A percentile compares a stretch with the other conserved stretches of the same genome.
These are phyloP conservation scores for Damaliscus lunatus DNA, from an alignment of 2,113 vertebrate genomes.

Conservation along the genomic window DNA sequence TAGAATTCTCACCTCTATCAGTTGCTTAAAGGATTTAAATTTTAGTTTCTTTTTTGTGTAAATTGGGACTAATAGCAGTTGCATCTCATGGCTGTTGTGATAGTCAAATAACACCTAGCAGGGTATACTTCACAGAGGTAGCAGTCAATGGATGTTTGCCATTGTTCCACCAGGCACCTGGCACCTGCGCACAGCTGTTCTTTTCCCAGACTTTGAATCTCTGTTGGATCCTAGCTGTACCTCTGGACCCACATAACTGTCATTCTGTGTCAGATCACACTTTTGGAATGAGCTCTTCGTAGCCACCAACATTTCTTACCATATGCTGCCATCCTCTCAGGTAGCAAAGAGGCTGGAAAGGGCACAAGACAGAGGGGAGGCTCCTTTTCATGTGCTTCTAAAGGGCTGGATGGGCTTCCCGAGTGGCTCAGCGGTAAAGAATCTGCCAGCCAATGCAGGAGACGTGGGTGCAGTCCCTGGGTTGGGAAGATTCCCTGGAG, in stretches of 20 bases:
- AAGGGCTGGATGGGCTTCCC: neutral
- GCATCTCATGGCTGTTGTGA: neutral
- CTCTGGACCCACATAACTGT: neutral
- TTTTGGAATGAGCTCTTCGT: neutral
- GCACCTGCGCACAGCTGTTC: rapidly evolving
- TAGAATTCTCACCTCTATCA: neutral
- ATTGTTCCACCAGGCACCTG: neutral
- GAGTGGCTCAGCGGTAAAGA: neutral
- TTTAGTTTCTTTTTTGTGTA: neutral
- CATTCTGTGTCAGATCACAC: neutral
- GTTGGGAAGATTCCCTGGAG: neutral
- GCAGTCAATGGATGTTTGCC: too few relatives aligned
- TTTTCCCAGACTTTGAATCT: neutral
- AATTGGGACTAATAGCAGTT: neutral
- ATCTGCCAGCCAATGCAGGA: neutral
- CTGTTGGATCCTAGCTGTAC: neutral
- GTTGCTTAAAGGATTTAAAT: neutral
- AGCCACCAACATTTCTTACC: neutral
- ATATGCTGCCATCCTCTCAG: neutral
- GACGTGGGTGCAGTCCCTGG: rapidly evolving
- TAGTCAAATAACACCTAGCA: too few relatives aligned
- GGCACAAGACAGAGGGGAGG: neutral
- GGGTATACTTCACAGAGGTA: neutral
- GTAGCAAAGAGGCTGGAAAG: neutral
- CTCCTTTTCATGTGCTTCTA: neutral